Conservation (phyloP, 2,113 vertebrate genomes). For the Elephas maximus region DNA sequence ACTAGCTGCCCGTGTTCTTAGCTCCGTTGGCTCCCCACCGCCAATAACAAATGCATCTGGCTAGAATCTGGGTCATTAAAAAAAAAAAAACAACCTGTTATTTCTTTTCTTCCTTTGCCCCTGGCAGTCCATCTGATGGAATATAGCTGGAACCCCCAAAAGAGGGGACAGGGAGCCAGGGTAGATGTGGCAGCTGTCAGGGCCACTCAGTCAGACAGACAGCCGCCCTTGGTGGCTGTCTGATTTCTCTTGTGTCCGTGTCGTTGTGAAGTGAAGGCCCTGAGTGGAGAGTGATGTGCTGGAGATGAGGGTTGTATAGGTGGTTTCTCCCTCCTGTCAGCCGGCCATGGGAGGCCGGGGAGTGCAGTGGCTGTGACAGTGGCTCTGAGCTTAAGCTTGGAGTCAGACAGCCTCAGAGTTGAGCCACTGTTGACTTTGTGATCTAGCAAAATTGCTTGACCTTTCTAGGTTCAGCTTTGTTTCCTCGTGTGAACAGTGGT, state of each 20-base stretch:
- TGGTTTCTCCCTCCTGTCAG: background rate
- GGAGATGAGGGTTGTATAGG: background rate
- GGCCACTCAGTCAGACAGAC: slow-evolving; percentile 14
- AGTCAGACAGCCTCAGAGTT: background rate
- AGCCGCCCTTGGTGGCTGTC: background rate
- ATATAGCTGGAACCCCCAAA: slow-evolving; percentile 20
- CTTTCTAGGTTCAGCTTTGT: background rate
- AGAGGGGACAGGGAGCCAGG: background rate
- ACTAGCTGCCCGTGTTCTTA: slow-evolving; percentile 61
- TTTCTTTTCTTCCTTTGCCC: slow-evolving; percentile 42
- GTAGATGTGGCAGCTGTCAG: slow-evolving; percentile 27
- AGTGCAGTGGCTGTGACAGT: fast-evolving
- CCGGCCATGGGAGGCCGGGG: fast-evolving
- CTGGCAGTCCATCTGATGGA: background rate
- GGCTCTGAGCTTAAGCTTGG: background rate
- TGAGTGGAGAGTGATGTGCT: background rate
- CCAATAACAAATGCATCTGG: slow-evolving; percentile 71
- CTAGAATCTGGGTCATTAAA: slow-evolving; percentile 81
- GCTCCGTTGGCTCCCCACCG: slow-evolving; percentile 19
- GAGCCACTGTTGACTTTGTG: background rate
- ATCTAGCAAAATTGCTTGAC: background rate
- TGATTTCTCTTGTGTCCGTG: background rate
- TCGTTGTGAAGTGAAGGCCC: background rate
- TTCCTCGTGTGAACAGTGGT: background rate
- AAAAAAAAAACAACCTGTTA: slow-evolving; percentile 55